Conservation (phyloP, 2,888 invertebrate genomes). For the Cabera pusaria region DNA sequence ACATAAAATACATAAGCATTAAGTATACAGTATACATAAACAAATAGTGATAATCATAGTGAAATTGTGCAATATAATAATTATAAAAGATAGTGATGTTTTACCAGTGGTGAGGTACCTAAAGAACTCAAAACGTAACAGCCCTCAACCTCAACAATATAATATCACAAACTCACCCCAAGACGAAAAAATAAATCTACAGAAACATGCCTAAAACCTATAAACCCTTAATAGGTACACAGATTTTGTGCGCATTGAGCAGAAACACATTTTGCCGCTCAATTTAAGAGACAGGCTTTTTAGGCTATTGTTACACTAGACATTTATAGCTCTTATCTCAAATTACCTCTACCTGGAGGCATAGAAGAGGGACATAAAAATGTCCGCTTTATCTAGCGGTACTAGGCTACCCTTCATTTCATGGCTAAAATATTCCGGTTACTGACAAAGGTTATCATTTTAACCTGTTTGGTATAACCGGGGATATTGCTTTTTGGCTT, state of each 20-base stretch:
- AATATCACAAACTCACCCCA: no score
- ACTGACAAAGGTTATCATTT: constrained; percentile 25
- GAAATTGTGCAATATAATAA: no score
- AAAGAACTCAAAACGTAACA: no score
- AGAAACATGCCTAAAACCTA: constrained; percentile 11
- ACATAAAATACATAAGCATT: no score
- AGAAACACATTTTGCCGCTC: constrained; percentile 21
- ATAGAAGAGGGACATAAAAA: constrained; percentile 26
- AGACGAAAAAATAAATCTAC: constrained; percentile 8
- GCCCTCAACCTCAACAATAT: no score
- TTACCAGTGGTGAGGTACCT: no score
- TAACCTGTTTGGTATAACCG: constrained; percentile 12
- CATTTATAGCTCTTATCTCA: constrained; percentile 26
- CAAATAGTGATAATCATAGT: no score
- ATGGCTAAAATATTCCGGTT: constrained; percentile 19
- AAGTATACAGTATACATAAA: no score
- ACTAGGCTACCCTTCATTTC: constrained; percentile 22
- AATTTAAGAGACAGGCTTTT: constrained; percentile 27
- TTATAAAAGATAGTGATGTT: no score
- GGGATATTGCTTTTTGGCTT: constrained; percentile 12
- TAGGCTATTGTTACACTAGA: constrained; percentile 24
- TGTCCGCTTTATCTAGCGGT: constrained; percentile 24
- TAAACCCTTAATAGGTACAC: constrained; percentile 21
- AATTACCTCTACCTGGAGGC: constrained; percentile 25
- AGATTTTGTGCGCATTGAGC: constrained; percentile 19